Evolutionary conservation across 2,888 invertebrate genomes (phyloP).

Genomic region (Chrysolina americana): DNA sequence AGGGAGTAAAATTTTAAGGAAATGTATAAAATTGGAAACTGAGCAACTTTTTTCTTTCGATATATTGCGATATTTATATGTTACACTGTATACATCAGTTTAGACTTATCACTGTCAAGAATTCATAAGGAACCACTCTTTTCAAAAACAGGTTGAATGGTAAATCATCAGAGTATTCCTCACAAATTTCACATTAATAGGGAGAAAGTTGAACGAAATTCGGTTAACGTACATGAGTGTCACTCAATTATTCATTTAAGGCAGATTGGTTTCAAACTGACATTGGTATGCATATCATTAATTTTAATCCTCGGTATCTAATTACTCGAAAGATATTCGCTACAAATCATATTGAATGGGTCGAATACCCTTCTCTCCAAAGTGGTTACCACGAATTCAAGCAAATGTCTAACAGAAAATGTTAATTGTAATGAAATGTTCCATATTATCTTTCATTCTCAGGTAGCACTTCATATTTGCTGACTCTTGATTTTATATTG

Average conservation of each 20-base stretch:
- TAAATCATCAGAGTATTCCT: not conserved
- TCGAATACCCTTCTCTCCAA: too few species aligned
- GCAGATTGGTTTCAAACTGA: not conserved
- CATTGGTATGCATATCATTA: not conserved
- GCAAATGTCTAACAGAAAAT: too few species aligned
- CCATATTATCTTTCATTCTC: too few species aligned
- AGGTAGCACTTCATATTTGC: too few species aligned
- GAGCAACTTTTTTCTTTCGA: too few species aligned
- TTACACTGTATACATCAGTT: too few species aligned
- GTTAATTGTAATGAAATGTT: too few species aligned
- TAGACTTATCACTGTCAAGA: not conserved
- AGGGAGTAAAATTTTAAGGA: too few species aligned
- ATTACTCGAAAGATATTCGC: not conserved
- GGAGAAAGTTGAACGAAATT: slow-evolving; percentile 27
- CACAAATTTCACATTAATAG: not conserved
- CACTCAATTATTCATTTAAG: slow-evolving; percentile 12
- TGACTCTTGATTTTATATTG: too few species aligned
- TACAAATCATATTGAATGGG: not conserved
- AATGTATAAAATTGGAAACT: too few species aligned
- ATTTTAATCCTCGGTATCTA: not conserved
- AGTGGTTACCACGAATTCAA: too few species aligned
- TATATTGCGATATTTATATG: too few species aligned
- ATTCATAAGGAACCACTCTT: not conserved
- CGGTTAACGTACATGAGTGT: slow-evolving; percentile 8
- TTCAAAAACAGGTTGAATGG: not conserved